Evolutionary conservation across 2,113 vertebrate genomes (phyloP), one percentile per base, ranked within the genome.

Genomic region (Nibea albiflora): DNA sequence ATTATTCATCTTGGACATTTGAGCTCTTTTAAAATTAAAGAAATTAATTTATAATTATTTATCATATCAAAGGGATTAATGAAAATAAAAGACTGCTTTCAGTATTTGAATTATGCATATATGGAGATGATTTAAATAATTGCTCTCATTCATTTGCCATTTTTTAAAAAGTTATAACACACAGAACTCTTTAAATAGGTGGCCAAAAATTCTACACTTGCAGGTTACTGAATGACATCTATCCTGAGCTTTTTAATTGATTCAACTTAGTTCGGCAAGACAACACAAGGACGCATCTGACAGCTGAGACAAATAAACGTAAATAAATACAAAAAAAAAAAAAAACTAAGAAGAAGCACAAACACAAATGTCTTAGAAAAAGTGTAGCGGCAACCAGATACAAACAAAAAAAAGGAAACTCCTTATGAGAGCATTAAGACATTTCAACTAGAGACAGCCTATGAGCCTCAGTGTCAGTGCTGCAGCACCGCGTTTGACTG

Each of bases 401-500:
- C 49, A 87, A 28, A 8, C 72, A 11, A 76, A 11, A 76, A 81
- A 71, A 54, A 4, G 63, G 15, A 86, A 62, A 71, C 39, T 76
- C 20, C 46, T 49, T 24, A 58, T 54, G 63, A 68, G 75, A 81
- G 79, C 61, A 57, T 78, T 61, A 69, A 80, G 70, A 87, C 63
- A 52, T 80, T 73, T 76, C 28, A 84, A 56, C 81, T 82, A 67
- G 71, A 94, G 86, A 94, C 87, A 93, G 93, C 91, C 93, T 88
- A 86, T 91, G 89, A 93, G 92, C 83, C 92, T 96, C 96, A 96
- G 95, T 96, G 95, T 96, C 96, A 94, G 94, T 91, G 94, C 90
- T 94, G 93, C 92, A 94, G 94, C 85, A 85, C 91, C 89, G 88
- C 69, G 91, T 93, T 94, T 92, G 53, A 82, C 81, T 80, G 85